These are phyloP conservation scores for Gari tellinella DNA, from an alignment of 2,888 invertebrate genomes.

Conservation along the genomic window DNA sequence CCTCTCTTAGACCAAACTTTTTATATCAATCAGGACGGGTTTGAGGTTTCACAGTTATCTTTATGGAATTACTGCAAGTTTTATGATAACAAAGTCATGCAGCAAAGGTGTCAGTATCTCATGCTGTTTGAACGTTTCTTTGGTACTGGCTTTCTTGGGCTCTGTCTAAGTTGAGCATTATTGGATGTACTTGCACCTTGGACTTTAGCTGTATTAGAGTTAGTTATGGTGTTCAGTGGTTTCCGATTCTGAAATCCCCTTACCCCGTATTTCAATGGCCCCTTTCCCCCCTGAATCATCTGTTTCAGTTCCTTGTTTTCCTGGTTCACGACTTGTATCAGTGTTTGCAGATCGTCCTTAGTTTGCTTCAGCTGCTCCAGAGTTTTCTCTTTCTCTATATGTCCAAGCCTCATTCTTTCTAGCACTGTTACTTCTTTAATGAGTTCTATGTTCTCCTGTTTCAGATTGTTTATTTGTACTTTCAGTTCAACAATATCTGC, in stretches of 20 bases:
- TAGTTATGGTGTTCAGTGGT: not conserved
- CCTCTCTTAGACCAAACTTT: too few relatives aligned
- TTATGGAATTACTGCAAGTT: too few relatives aligned
- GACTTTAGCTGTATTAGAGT: not conserved
- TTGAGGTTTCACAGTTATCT: too few relatives aligned
- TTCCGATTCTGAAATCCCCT: conserved; percentile 3
- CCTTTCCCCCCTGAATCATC: conserved; percentile 6
- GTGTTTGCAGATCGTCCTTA: conserved; percentile 36
- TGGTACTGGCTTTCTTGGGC: conserved; percentile 9
- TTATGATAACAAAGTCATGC: too few relatives aligned
- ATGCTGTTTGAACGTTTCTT: conserved; percentile 23
- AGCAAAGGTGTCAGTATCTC: not conserved
- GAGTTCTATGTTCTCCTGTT: conserved; percentile 14
- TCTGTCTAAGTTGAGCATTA: conserved; percentile 4
- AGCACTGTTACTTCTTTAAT: conserved; percentile 21
- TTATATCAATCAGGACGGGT: too few relatives aligned
- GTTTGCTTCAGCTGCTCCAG: conserved; percentile 38
- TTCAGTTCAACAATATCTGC: conserved; percentile 24
- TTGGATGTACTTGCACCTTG: not conserved
- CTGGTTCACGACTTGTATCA: conserved; percentile 23
- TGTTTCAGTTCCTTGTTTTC: conserved; percentile 36
- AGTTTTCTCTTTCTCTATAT: conserved; percentile 53
- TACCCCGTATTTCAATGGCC: not conserved
- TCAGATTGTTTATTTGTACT: conserved; percentile 18
- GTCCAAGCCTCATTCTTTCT: conserved; percentile 29